Evolutionary conservation across 1,140 invertebrate species (phyloP).

Genomic region (Leptestheria dahalacensis): DNA sequence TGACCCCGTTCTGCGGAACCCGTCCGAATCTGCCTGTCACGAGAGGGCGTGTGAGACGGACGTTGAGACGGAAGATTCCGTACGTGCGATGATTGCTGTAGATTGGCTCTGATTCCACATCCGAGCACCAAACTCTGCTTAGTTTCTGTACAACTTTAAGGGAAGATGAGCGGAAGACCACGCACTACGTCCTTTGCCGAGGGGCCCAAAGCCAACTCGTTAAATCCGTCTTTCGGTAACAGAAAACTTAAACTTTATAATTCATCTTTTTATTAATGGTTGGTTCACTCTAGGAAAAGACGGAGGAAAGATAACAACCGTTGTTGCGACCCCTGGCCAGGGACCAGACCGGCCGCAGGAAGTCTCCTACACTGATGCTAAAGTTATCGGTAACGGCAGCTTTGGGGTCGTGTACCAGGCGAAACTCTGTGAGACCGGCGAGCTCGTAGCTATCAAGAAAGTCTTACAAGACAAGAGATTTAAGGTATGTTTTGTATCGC

Average conservation of each 20-base stretch:
- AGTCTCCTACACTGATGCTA: slow-evolving; percentile 93
- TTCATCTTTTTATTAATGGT: background rate
- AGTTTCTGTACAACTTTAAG: too few relatives aligned
- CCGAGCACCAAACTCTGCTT: too few relatives aligned
- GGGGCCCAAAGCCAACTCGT: slow-evolving; percentile 16
- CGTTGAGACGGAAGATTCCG: too few relatives aligned
- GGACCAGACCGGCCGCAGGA: slow-evolving; percentile 87
- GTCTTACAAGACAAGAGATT: slow-evolving; percentile 98
- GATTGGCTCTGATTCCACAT: too few relatives aligned
- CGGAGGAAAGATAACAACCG: slow-evolving; percentile 87
- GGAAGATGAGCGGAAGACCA: slow-evolving; percentile 89
- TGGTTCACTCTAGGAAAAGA: slow-evolving; percentile 50
- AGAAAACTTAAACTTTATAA: background rate
- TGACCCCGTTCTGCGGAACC: too few relatives aligned
- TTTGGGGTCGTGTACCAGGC: slow-evolving; percentile 99
- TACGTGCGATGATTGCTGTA: too few relatives aligned
- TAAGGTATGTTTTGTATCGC: slow-evolving; percentile 56
- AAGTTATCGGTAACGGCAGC: slow-evolving; percentile 96
- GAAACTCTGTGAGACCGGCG: slow-evolving; percentile 83
- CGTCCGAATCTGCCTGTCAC: too few relatives aligned
- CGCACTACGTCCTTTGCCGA: slow-evolving; percentile 93
- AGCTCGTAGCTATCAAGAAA: slow-evolving; percentile 98
- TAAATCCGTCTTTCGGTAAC: slow-evolving; percentile 36
- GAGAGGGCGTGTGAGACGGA: too few relatives aligned
- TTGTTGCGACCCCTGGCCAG: slow-evolving; percentile 85